Evolutionary conservation across 2,888 invertebrate species (phyloP).

Genomic region (Pammene aurita): DNA sequence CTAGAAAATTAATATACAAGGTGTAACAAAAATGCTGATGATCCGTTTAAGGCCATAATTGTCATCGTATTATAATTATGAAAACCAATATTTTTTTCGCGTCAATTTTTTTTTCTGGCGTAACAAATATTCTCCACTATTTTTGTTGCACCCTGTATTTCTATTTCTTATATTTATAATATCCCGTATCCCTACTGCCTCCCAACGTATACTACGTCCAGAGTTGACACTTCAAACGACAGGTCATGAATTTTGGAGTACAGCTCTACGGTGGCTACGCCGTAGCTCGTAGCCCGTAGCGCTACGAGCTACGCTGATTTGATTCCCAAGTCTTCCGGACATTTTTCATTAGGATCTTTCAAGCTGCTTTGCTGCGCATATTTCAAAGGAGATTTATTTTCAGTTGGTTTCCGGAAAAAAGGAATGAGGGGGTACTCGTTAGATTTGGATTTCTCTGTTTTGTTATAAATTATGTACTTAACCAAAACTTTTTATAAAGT

Average conservation of each 20-base stretch:
- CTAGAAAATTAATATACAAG: too few species aligned
- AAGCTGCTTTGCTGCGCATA: constrained; percentile 13
- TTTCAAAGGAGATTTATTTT: constrained; percentile 6
- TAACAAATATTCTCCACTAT: too few species aligned
- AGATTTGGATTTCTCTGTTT: neutral
- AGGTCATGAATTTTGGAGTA: constrained; percentile 70
- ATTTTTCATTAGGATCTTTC: constrained; percentile 29
- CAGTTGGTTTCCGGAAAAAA: neutral
- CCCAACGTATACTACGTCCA: constrained; percentile 21
- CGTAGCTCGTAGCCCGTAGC: neutral
- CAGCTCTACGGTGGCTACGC: constrained; percentile 44
- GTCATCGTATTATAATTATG: too few species aligned
- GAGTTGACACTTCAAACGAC: constrained; percentile 67
- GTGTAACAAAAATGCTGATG: too few species aligned
- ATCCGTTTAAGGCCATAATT: too few species aligned
- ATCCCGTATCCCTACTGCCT: constrained; percentile 8
- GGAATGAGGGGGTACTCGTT: neutral
- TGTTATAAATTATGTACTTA: too few species aligned
- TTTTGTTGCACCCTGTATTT: too few species aligned
- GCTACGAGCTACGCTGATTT: constrained; percentile 50
- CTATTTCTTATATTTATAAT: too few species aligned
- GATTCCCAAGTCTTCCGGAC: constrained; percentile 37
- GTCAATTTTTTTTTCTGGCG: too few species aligned
- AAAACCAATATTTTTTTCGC: too few species aligned
- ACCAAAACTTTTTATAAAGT: too few species aligned